A percentile compares a stretch with the other conserved stretches of the same genome.
Evolutionary conservation across 1,140 invertebrate species (phyloP).

Genomic region (Watersipora subatra): DNA sequence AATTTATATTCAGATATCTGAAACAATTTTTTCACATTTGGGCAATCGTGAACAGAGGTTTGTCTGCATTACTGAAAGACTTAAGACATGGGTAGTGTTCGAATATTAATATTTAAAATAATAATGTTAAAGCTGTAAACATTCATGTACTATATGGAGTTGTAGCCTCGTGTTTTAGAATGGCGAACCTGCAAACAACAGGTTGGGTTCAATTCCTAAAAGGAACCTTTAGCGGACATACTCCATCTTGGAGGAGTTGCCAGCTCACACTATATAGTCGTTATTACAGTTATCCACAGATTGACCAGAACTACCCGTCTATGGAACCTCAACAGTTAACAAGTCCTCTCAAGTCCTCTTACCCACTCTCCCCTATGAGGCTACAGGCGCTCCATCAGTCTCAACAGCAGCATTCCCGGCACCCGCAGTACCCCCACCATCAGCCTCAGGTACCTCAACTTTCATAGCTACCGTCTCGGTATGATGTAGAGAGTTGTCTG

Average conservation of each 20-base stretch:
- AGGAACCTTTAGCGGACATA: background rate
- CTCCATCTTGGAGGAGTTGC: background rate
- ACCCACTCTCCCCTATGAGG: constrained; percentile 76
- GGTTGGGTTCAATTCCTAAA: background rate
- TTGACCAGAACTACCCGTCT: background rate
- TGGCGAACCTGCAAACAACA: background rate
- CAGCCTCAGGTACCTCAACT: background rate
- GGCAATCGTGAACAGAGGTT: too few relatives aligned
- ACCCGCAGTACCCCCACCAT: background rate
- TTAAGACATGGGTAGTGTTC: too few relatives aligned
- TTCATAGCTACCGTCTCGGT: too few relatives aligned
- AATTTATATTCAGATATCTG: too few relatives aligned
- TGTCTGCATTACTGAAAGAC: too few relatives aligned
- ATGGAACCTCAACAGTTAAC: background rate
- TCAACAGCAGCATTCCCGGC: constrained; percentile 65
- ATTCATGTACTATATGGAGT: too few relatives aligned
- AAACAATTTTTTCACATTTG: too few relatives aligned
- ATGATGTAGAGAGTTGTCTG: too few relatives aligned
- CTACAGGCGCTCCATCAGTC: constrained; percentile 72
- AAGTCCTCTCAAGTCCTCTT: constrained; percentile 53
- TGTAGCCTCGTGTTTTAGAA: too few relatives aligned
- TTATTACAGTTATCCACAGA: background rate
- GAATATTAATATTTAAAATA: too few relatives aligned
- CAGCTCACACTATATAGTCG: too few relatives aligned
- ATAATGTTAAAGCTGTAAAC: too few relatives aligned